Conservation (phyloP, 92 coral and sea anemone species). For the Phymanthus crucifer region DNA sequence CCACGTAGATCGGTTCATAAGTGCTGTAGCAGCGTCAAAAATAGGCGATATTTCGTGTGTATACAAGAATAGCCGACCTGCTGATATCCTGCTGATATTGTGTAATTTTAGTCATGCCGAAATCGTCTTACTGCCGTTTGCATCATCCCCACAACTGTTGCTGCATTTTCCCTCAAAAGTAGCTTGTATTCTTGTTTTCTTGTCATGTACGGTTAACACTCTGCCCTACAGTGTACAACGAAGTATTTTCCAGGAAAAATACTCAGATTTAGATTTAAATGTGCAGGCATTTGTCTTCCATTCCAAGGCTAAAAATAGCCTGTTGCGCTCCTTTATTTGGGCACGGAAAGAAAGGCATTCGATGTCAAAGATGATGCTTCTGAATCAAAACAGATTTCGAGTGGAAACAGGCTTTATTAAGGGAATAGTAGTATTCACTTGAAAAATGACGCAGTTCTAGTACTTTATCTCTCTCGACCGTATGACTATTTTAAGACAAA, state of each 20-base stretch:
- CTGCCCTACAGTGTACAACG: neutral
- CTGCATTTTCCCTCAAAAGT: neutral
- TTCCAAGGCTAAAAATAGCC: neutral
- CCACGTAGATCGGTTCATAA: too few relatives aligned
- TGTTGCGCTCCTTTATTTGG: neutral
- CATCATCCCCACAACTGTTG: neutral
- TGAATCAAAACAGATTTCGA: neutral
- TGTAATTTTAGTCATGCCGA: too few relatives aligned
- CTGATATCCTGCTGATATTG: too few relatives aligned
- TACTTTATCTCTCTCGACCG: slow-evolving; percentile 4
- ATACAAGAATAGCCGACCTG: too few relatives aligned
- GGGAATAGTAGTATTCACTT: neutral
- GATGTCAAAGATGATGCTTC: neutral
- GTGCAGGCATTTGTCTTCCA: neutral
- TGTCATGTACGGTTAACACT: neutral
- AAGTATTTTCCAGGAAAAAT: neutral
- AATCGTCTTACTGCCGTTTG: too few relatives aligned
- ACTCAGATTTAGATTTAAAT: too few relatives aligned
- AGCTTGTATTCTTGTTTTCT: neutral
- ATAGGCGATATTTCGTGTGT: too few relatives aligned
- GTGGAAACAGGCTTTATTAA: neutral
- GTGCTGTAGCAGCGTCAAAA: too few relatives aligned
- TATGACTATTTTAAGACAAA: neutral
- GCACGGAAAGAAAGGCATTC: too few relatives aligned
- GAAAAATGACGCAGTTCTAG: neutral